Evolutionary conservation across 2,888 invertebrate genomes (phyloP).

Genomic region (Nycteola revayana): DNA sequence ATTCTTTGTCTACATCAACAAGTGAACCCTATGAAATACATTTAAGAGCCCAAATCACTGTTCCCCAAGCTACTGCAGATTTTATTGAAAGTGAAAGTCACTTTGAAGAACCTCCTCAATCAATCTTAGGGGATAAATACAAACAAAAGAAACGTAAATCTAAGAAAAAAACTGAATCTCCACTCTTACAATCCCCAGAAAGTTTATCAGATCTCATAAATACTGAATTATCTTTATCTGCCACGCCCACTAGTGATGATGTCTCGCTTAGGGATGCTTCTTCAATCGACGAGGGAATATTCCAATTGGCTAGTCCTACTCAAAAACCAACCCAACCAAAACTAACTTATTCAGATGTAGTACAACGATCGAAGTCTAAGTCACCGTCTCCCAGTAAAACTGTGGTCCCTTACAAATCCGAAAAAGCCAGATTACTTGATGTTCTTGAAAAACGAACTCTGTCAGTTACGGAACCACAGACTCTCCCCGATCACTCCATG

Average conservation of each 20-base stretch:
- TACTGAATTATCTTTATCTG: slow-evolving; percentile 69
- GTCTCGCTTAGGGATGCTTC: slow-evolving; percentile 61
- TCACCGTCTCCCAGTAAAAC: slow-evolving; percentile 73
- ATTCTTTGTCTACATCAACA: slow-evolving; percentile 73
- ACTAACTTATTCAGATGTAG: slow-evolving; percentile 73
- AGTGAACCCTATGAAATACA: slow-evolving; percentile 84
- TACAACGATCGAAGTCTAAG: slow-evolving; percentile 74
- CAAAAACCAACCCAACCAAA: slow-evolving; percentile 45
- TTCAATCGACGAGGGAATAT: slow-evolving; percentile 76
- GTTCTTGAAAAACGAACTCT: slow-evolving; percentile 67
- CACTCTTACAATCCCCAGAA: slow-evolving; percentile 60
- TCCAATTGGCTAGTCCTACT: slow-evolving; percentile 58
- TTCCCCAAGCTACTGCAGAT: slow-evolving; percentile 68
- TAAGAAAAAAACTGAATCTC: slow-evolving; percentile 66
- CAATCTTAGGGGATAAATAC: slow-evolving; percentile 55
- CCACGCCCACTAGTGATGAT: slow-evolving; percentile 72
- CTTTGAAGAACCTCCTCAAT: slow-evolving; percentile 49
- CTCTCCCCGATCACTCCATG: slow-evolving; percentile 52
- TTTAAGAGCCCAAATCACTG: slow-evolving; percentile 80
- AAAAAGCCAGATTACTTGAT: slow-evolving; percentile 59
- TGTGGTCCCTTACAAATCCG: slow-evolving; percentile 48
- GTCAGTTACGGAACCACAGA: slow-evolving; percentile 49
- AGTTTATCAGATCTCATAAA: slow-evolving; percentile 77
- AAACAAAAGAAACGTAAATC: slow-evolving; percentile 66
- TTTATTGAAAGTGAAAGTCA: slow-evolving; percentile 68